phyloP scores from a whole-genome alignment of 2,113 vertebrate species.

The Colius striatus region DNA sequence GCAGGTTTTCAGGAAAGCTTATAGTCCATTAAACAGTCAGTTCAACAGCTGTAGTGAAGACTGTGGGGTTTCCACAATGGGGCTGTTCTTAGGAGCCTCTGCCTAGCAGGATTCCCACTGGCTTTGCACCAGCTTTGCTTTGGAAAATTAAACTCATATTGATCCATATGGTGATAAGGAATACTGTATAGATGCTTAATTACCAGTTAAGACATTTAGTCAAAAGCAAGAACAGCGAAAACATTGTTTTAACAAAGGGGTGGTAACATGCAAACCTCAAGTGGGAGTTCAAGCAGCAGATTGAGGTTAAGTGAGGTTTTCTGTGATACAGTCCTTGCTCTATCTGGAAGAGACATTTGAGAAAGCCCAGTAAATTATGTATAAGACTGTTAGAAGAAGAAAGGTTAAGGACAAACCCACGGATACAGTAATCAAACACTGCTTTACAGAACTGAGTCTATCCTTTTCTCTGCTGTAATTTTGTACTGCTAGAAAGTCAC shows the following conservation, averaged over 20 bases:
- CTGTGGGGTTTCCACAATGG: accelerated
- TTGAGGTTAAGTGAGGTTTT: not conserved
- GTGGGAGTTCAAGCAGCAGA: not conserved
- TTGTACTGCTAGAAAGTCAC: not conserved
- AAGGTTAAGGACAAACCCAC: not conserved
- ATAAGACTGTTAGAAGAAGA: not conserved
- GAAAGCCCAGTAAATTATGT: not conserved
- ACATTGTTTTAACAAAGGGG: not conserved
- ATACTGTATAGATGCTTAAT: not conserved
- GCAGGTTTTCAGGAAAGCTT: not conserved
- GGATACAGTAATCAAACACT: not conserved
- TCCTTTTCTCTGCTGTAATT: not conserved
- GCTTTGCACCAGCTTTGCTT: not conserved
- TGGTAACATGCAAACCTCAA: not conserved
- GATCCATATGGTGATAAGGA: not conserved
- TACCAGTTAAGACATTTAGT: not conserved
- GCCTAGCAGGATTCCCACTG: not conserved
- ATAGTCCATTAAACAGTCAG: not conserved
- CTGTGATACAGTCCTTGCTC: not conserved
- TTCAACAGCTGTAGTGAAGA: not conserved
- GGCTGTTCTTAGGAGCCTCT: not conserved
- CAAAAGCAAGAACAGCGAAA: not conserved
- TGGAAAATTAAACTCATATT: not conserved
- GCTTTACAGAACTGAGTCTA: not conserved
- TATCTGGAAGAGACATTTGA: not conserved